Base-by-base conservation (phyloP, 2,888 invertebrate species). In the Tenthredo mesomela region DNA sequence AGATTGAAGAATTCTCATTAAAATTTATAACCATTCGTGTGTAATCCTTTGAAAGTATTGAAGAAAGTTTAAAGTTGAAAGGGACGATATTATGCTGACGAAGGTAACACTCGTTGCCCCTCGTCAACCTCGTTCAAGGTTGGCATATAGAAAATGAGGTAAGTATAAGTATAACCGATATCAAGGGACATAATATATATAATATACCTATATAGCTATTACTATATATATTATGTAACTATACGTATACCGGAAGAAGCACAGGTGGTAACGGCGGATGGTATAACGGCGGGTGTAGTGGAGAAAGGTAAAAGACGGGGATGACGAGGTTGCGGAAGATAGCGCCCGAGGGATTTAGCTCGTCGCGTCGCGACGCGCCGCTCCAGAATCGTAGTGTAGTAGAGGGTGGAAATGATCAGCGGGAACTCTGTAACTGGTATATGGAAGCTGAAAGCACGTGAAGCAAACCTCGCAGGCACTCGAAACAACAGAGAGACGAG, bases 321-420 rank as follows among this genome's bases (percentile, higher is more conserved):
- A 37, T 80, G 80, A 80, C 58, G 80, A 80, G 61, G 21, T 61
- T 37, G 80, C 80, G 80, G 80, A 61, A 58, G 80, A 80, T 80
- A 80, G 80, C 58, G 61, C 80, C 80, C 80, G 80, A 61, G 80
- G 80, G 80, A 80, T 61, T 61, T 80, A 25, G 10, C 40, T 40
- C 40, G 77, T 33, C 43, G 50, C 73, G 40, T 21, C 21, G 15
- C 71, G 18, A 10, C 21, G n/a, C 10, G 33, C 37, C 21, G n/a
- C 10, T 18, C 37, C 3, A 10, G n/a, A 40, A 10, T 40, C 71
- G 33, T n/a, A 33, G 54, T 54, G 10, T 54, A 54, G 54, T 40
- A 21, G 43, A 73, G 73, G 73, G 73, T 73, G n/a, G 43, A 73
- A 73, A 73, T 73, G 73, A 73, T 73, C 73, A 73, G 40, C 73